Evolutionary conservation across 2,888 invertebrate species (phyloP).

Genomic region (Polietes domitor): DNA sequence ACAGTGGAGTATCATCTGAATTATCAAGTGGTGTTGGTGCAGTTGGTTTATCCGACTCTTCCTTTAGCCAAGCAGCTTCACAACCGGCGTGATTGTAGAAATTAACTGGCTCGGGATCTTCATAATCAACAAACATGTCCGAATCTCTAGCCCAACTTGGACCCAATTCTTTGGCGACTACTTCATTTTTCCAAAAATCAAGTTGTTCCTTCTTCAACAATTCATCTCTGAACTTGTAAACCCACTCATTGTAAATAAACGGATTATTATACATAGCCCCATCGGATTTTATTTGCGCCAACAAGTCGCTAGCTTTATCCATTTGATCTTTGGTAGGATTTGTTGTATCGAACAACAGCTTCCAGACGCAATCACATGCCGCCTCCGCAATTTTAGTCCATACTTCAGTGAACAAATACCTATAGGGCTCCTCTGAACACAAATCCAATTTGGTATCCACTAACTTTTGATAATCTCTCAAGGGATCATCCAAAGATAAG

Average conservation of each 20-base stretch:
- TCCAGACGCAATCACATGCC: conserved; percentile 73
- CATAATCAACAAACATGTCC: conserved; percentile 73
- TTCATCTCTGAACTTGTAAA: conserved; percentile 75
- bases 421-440: conserved; percentile 69
- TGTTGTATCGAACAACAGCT: conserved; percentile 70
- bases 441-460: conserved; percentile 70
- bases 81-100: conserved; percentile 74
- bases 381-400: conserved; percentile 70
- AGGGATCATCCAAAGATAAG: conserved; percentile 66
- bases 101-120: conserved; percentile 71
- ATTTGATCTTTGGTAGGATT: conserved; percentile 48
- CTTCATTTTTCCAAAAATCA: conserved; percentile 76
- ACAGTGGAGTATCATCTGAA: neutral
- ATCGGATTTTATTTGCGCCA: conserved; percentile 79
- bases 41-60: neutral
- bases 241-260: conserved; percentile 77
- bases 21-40: neutral
- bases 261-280: conserved; percentile 75
- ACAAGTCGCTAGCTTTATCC: conserved; percentile 71
- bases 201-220: conserved; percentile 73
- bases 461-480: conserved; percentile 71
- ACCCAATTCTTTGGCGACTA: conserved; percentile 76
- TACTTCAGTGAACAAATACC: conserved; percentile 68
- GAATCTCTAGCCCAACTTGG: conserved; percentile 75
- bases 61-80: conserved; percentile 52